A percentile compares a stretch with the other conserved stretches of the same genome.
phyloP scores from a whole-genome alignment of 2,113 vertebrate genomes.

The Gobiocypris rarus region DNA sequence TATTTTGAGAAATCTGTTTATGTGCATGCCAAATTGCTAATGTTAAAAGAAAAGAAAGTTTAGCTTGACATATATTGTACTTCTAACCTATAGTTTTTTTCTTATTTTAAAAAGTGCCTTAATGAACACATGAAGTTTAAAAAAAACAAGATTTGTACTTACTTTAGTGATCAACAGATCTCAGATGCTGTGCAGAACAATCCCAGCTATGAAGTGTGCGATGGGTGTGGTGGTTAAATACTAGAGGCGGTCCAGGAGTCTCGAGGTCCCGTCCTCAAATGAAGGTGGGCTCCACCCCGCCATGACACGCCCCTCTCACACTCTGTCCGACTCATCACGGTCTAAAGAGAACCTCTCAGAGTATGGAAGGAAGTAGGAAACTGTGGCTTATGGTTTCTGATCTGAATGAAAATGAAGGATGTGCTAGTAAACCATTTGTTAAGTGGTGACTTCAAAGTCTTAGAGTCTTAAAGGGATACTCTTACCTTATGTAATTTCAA shows the following conservation, averaged over 20 bases:
- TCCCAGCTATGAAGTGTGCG: slow-evolving; percentile 48
- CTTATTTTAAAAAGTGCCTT: neutral
- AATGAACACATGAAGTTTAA: neutral
- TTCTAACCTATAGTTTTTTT: too few species aligned
- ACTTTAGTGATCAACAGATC: slow-evolving; percentile 62
- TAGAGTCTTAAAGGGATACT: neutral
- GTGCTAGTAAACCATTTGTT: neutral
- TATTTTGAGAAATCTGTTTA: neutral
- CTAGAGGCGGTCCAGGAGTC: slow-evolving; percentile 22
- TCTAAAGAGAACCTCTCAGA: neutral
- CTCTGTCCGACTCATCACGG: neutral
- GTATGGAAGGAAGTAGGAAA: neutral
- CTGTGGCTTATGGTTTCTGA: neutral
- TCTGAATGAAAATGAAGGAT: neutral
- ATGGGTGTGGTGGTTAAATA: slow-evolving; percentile 71
- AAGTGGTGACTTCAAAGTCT: neutral
- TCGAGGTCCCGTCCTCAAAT: neutral
- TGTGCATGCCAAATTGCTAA: neutral
- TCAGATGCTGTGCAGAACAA: slow-evolving; percentile 58
- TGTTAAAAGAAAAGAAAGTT: neutral
- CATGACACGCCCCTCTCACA: neutral
- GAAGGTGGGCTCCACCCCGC: slow-evolving; percentile 12
- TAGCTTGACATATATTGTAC: neutral
- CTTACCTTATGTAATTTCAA: too few species aligned
- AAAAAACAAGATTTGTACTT: slow-evolving; percentile 48